These are phyloP conservation scores for Acholoe squamosa DNA, from an alignment of 2,888 invertebrate species.

Conservation along the genomic window DNA sequence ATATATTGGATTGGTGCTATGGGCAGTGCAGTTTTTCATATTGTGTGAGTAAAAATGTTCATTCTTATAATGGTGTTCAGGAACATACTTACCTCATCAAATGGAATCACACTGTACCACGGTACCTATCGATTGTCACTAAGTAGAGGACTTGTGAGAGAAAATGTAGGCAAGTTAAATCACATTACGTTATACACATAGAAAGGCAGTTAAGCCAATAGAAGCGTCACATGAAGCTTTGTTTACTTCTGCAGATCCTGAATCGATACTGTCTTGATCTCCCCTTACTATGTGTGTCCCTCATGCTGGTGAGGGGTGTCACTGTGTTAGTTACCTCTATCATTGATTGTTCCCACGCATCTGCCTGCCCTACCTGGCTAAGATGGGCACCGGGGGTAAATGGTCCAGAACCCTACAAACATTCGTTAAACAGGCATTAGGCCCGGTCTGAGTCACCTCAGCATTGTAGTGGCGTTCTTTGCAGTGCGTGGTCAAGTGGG, in stretches of 20 bases:
- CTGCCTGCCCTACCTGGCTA: conserved; percentile 4
- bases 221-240: not conserved
- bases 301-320: not conserved
- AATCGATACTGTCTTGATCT: conserved; percentile 29
- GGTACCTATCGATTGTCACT: no score
- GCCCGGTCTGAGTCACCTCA: not conserved
- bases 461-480: not conserved
- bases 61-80: no score
- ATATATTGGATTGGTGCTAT: no score
- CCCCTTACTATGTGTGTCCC: conserved; percentile 3
- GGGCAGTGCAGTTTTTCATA: no score
- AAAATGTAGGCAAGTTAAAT: no score
- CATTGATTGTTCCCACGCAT: conserved; percentile 38
- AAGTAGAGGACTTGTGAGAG: no score
- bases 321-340: not conserved
- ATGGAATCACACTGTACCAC: no score
- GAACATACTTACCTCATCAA: no score
- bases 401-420: conserved; percentile 32
- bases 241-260: not conserved
- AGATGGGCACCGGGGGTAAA: not conserved
- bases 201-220: no score
- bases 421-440: conserved; percentile 34
- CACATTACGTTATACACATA: no score
- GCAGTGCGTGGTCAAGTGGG: conserved; percentile 11
- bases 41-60: no score